phyloP scores from a whole-genome alignment of 2,113 vertebrate genomes.

The Pao palembangensis region DNA sequence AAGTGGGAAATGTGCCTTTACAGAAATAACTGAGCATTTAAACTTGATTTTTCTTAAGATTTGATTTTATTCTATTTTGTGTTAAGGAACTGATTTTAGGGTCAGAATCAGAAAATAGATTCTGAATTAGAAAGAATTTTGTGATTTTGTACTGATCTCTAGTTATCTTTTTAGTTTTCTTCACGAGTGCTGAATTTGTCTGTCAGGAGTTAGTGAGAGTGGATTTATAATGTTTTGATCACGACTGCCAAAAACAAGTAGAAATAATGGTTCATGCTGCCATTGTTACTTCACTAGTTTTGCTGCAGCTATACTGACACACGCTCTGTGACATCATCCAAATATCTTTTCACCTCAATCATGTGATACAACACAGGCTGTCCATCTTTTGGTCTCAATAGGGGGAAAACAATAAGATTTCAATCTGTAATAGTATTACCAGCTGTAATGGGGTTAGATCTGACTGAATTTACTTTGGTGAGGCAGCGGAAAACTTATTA shows the following conservation, averaged over 20 bases:
- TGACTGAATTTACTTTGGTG: conserved; percentile 68
- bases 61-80: no score
- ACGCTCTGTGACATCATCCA: conserved; percentile 58
- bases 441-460: conserved; percentile 66
- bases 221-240: not conserved
- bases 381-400: conserved; percentile 56
- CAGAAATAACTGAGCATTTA: not conserved
- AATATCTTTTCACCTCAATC: conserved; percentile 68
- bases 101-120: not conserved
- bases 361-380: conserved; percentile 54
- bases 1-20: not conserved
- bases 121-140: no score
- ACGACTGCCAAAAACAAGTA: not conserved
- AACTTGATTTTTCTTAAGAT: not conserved
- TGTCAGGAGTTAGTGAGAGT: not conserved
- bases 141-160: no score
- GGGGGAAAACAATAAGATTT: conserved; percentile 69
- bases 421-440: conserved; percentile 73
- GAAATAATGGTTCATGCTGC: conserved; percentile 1
- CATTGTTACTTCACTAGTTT: conserved; percentile 6
- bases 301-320: conserved; percentile 1
- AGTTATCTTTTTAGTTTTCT: no score
- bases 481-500: conserved; percentile 72
- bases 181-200: not conserved
- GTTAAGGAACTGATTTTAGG: no score